Evolutionary conservation across 2,113 vertebrate species (phyloP).

Genomic region (Macrotis lagotis): DNA sequence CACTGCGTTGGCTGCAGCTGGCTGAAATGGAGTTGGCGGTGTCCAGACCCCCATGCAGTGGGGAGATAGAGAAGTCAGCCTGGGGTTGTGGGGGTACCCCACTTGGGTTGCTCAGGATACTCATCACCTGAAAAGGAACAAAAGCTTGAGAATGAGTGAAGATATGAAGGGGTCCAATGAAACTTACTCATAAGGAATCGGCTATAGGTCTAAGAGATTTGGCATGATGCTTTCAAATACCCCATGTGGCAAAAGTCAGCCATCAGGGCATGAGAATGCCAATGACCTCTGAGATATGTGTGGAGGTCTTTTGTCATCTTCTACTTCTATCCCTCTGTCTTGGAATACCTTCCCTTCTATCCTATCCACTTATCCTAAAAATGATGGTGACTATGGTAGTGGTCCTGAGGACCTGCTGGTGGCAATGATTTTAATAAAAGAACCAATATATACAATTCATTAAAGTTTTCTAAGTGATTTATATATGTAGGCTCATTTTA

Average conservation of each 20-base stretch:
- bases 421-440: neutral
- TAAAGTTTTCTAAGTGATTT: neutral
- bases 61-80: constrained; percentile 99
- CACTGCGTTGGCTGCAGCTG: constrained; percentile 98
- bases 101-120: constrained; percentile 95
- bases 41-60: constrained; percentile 95
- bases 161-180: rapidly evolving
- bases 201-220: no score
- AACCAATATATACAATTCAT: neutral
- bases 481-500: neutral
- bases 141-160: neutral
- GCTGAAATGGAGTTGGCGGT: constrained; percentile 95
- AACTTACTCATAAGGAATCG: neutral
- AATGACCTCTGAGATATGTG: neutral
- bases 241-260: neutral
- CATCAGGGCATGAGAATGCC: neutral
- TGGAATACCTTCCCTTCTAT: neutral
- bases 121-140: constrained; percentile 94
- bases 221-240: neutral
- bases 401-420: neutral
- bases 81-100: constrained; percentile 93
- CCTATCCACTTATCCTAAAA: neutral
- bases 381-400: neutral
- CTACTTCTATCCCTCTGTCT: neutral
- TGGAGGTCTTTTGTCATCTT: neutral